These are phyloP conservation scores for Drosophila malerkotliana DNA, from an alignment of 1,140 invertebrate genomes.

Conservation along the genomic window DNA sequence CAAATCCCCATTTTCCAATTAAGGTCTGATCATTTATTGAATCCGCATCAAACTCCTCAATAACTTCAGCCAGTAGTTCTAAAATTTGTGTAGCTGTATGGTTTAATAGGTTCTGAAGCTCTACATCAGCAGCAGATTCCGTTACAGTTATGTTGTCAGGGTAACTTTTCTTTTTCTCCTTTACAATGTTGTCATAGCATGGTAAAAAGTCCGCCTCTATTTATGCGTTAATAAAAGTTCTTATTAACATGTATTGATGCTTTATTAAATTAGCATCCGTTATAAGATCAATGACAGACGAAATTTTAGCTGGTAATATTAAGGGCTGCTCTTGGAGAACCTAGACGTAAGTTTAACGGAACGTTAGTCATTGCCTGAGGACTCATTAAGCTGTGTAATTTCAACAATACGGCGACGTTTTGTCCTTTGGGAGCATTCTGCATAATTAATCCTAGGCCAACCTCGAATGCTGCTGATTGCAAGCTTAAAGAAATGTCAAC, in stretches of 20 bases:
- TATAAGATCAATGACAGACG: slow-evolving; percentile 15
- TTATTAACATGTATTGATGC: slow-evolving; percentile 14
- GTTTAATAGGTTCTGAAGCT: too few relatives aligned
- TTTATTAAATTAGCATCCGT: slow-evolving; percentile 19
- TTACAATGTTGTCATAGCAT: slow-evolving; percentile 15
- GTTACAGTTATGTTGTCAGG: slow-evolving; percentile 20
- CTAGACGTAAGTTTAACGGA: too few relatives aligned
- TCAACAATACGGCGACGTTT: too few relatives aligned
- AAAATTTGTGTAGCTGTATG: too few relatives aligned
- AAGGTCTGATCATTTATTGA: slow-evolving; percentile 12
- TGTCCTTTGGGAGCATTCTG: too few relatives aligned
- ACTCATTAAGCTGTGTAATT: too few relatives aligned
- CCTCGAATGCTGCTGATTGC: too few relatives aligned
- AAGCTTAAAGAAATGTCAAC: background rate
- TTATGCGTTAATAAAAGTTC: slow-evolving; percentile 9
- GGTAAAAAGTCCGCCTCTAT: slow-evolving; percentile 16
- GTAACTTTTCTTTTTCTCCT: slow-evolving; percentile 25
- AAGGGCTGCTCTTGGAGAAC: slow-evolving; percentile 3
- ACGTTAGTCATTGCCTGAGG: slow-evolving; percentile 11
- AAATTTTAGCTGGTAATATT: slow-evolving; percentile 14
- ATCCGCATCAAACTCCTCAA: slow-evolving; percentile 9
- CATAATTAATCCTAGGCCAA: too few relatives aligned
- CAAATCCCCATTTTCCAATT: slow-evolving; percentile 20
- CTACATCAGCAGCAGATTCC: background rate
- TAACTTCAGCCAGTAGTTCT: slow-evolving; percentile 1